Conservation (phyloP, 2,797 vertebrate species). For the Emydoidea blandingii region DNA sequence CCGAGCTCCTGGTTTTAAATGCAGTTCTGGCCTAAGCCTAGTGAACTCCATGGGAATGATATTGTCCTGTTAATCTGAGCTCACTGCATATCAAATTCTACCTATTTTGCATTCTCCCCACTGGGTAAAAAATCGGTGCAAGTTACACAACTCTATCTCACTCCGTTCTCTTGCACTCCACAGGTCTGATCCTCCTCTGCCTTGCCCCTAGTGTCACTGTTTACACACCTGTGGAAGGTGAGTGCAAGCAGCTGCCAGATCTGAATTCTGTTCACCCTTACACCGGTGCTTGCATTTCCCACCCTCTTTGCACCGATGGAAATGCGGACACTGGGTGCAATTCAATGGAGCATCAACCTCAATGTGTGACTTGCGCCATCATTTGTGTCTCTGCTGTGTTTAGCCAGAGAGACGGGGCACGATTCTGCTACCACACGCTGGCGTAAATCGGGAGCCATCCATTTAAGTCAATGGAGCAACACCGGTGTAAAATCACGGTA, state of each 20-base stretch:
- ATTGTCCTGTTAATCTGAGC: background rate
- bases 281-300: background rate
- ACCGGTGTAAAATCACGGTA: background rate
- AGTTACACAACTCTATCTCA: background rate
- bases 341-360: background rate
- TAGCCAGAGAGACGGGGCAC: background rate
- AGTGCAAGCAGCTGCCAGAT: background rate
- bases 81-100: background rate
- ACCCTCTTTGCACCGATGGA: background rate
- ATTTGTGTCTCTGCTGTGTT: background rate
- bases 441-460: background rate
- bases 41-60: background rate
- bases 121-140: background rate
- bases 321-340: background rate
- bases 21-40: background rate
- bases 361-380: background rate
- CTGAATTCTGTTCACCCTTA: background rate
- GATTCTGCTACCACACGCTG: background rate
- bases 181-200: background rate
- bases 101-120: background rate
- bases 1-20: accelerated
- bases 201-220: background rate
- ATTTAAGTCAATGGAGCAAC: background rate
- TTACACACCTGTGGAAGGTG: background rate
- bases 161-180: background rate